Percentiles rank a stretch among this genome's conserved stretches.
These are phyloP conservation scores for Notothenia rossii DNA, from an alignment of 2,113 vertebrate genomes.

Conservation along the genomic window DNA sequence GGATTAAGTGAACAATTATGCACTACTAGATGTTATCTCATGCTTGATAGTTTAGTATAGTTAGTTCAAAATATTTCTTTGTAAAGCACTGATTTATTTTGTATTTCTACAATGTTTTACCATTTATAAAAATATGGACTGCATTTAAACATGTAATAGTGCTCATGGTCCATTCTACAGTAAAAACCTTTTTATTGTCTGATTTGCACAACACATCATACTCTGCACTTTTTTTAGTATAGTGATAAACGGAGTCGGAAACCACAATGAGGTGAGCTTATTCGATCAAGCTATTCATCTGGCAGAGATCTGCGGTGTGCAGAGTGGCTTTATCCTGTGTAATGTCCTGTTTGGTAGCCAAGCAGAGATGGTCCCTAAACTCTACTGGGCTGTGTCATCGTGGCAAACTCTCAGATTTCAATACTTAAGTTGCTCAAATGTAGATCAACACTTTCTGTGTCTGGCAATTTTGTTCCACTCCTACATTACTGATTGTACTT, in stretches of 20 bases:
- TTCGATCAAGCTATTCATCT: not conserved
- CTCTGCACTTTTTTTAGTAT: too few relatives aligned
- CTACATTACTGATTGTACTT: not conserved
- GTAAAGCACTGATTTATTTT: not conserved
- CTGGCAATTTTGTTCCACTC: slow-evolving; percentile 1
- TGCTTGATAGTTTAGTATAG: not conserved
- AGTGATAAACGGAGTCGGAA: not conserved
- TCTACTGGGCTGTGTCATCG: not conserved
- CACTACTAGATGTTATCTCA: not conserved
- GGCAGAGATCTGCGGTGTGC: too few relatives aligned
- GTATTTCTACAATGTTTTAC: not conserved
- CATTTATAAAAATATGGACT: too few relatives aligned
- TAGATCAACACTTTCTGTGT: not conserved
- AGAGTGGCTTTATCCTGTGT: not conserved
- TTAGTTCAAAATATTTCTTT: not conserved
- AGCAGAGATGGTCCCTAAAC: not conserved
- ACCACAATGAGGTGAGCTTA: not conserved
- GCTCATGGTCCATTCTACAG: too few relatives aligned
- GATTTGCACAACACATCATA: too few relatives aligned
- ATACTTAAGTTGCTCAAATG: not conserved
- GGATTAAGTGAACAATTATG: too few relatives aligned
- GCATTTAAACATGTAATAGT: not conserved
- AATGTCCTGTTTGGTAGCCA: not conserved
- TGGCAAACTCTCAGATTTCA: not conserved
- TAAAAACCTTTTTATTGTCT: too few relatives aligned